phyloP scores from a whole-genome alignment of 92 coral and sea anemone genomes.

The Galaxea fascicularis region DNA sequence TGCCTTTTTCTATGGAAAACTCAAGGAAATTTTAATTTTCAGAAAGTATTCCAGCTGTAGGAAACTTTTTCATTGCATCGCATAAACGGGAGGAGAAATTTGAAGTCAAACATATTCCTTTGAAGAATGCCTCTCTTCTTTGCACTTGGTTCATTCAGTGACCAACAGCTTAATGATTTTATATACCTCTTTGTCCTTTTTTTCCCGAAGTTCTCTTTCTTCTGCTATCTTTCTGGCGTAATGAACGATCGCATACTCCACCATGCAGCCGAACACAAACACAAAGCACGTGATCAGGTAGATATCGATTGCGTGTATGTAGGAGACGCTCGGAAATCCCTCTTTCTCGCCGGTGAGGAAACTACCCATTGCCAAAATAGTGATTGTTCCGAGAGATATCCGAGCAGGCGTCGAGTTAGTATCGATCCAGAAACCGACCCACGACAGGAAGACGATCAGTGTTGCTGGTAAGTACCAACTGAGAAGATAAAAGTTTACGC shows the following conservation, averaged over 20 bases:
- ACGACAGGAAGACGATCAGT: slow-evolving; percentile 79
- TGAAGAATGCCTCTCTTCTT: too few relatives aligned
- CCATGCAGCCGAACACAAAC: slow-evolving; percentile 78
- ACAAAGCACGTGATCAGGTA: slow-evolving; percentile 82
- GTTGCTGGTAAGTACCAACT: slow-evolving; percentile 82
- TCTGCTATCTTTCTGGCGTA: slow-evolving; percentile 30
- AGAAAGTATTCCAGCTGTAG: too few relatives aligned
- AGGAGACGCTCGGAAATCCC: slow-evolving; percentile 82
- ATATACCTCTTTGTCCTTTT: slow-evolving; percentile 10
- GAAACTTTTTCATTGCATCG: too few relatives aligned
- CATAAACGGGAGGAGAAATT: too few relatives aligned
- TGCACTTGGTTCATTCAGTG: too few relatives aligned
- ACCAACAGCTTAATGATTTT: too few relatives aligned
- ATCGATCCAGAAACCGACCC: slow-evolving; percentile 90
- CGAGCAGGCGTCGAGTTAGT: slow-evolving; percentile 85
- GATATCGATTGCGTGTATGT: slow-evolving; percentile 79
- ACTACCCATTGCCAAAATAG: slow-evolving; percentile 81
- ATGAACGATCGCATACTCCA: slow-evolving; percentile 87
- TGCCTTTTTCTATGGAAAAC: too few relatives aligned
- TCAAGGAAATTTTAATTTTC: too few relatives aligned
- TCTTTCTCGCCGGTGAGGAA: slow-evolving; percentile 79
- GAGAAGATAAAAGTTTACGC: slow-evolving; percentile 73
- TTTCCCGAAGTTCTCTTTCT: neutral
- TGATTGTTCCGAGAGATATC: slow-evolving; percentile 82
- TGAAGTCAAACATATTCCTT: too few relatives aligned